Percentiles rank a stretch among this genome's conserved stretches.
Conservation (phyloP, 2,113 vertebrate genomes). For the Apistogramma diplotaenia region DNA sequence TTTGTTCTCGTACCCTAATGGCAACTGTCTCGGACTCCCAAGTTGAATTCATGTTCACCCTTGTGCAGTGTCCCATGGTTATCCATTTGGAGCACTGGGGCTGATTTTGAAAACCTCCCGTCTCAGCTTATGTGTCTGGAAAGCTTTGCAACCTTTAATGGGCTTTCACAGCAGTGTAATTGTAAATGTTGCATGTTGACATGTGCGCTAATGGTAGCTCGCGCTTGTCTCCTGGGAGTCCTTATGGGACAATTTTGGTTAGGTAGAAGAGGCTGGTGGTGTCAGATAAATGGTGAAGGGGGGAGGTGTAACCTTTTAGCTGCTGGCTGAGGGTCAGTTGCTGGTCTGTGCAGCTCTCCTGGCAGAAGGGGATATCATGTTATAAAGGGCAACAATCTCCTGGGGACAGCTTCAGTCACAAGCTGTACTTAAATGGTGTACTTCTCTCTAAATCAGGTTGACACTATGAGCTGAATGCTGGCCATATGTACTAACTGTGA, state of each 20-base stretch:
- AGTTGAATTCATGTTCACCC: constrained; percentile 36
- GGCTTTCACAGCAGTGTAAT: constrained; percentile 50
- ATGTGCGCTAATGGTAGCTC: constrained; percentile 62
- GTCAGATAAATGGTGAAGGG: constrained; percentile 30
- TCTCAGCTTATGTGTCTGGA: constrained; percentile 32
- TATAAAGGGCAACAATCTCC: constrained; percentile 65
- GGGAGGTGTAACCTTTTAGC: constrained; percentile 57
- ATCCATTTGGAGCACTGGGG: constrained; percentile 17
- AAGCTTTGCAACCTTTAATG: constrained; percentile 53
- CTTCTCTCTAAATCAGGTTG: constrained; percentile 40
- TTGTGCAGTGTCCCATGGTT: constrained; percentile 19
- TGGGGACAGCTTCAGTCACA: constrained; percentile 50
- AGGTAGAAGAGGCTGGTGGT: constrained; percentile 34
- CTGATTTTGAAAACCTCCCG: constrained; percentile 18
- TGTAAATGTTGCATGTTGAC: constrained; percentile 71
- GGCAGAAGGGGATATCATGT: constrained; percentile 50
- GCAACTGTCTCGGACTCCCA: constrained; percentile 41
- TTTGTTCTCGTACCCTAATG: constrained; percentile 24
- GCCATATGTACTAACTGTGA: constrained; percentile 3
- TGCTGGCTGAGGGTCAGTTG: constrained; percentile 57
- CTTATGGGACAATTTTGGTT: constrained; percentile 30
- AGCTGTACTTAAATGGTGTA: constrained; percentile 28
- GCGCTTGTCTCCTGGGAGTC: constrained; percentile 36
- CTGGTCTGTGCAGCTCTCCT: constrained; percentile 11
- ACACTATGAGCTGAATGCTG: constrained; percentile 31